These are phyloP conservation scores for Isoperla grammatica DNA, from an alignment of 2,888 invertebrate genomes.

Conservation along the genomic window DNA sequence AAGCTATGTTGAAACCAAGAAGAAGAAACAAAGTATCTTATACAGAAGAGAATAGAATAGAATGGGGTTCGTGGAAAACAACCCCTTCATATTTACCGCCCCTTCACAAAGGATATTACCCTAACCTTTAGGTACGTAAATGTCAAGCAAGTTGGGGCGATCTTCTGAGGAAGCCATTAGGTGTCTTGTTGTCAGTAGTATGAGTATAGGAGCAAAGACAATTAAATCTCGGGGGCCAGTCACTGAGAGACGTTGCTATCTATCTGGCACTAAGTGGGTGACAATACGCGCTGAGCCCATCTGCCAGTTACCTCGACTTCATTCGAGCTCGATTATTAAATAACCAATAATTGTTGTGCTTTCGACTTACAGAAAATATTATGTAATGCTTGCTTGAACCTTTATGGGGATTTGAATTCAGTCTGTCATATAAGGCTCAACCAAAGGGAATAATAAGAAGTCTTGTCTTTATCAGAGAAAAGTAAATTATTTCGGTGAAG, in stretches of 20 bases:
- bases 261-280: no score
- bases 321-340: background rate
- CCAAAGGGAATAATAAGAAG: no score
- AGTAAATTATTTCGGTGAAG: no score
- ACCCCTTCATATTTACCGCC: slow-evolving; percentile 24
- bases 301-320: no score
- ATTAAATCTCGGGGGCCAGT: slow-evolving; percentile 8
- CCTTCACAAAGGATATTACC: slow-evolving; percentile 21
- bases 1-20: slow-evolving; percentile 24
- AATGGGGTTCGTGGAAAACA: slow-evolving; percentile 11
- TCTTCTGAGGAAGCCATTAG: slow-evolving; percentile 15
- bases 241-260: background rate
- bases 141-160: slow-evolving; percentile 26
- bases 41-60: slow-evolving; percentile 17
- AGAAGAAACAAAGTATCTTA: slow-evolving; percentile 23
- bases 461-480: no score
- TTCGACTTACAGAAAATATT: background rate
- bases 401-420: no score
- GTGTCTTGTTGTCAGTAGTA: background rate
- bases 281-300: no score
- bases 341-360: background rate
- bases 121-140: slow-evolving; percentile 28
- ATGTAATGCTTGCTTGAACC: no score
- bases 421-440: no score
- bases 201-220: slow-evolving; percentile 6